Percentiles rank a stretch among this genome's conserved stretches.
Evolutionary conservation across 30 jellyfish, hydroid and myxozoan genomes (phyloP).

Genomic region (Hydractinia symbiolongicarpus): DNA sequence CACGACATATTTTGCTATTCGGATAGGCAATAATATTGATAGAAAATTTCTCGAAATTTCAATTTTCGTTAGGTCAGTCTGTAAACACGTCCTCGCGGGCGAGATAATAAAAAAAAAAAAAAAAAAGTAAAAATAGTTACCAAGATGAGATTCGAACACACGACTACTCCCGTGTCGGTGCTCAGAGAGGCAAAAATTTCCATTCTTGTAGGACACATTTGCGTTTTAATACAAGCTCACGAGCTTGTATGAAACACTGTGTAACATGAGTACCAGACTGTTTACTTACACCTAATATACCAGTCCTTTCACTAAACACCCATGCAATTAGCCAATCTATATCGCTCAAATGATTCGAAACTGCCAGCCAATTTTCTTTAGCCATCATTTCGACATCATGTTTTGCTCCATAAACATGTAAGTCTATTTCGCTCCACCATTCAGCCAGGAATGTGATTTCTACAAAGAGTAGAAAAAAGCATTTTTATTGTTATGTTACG

Average conservation of each 20-base stretch:
- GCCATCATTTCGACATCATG: slow-evolving; percentile 16
- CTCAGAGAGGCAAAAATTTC: background rate
- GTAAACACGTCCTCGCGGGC: no score
- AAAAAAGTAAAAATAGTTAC: no score
- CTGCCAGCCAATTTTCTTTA: slow-evolving; percentile 30
- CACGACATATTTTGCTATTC: no score
- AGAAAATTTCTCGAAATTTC: no score
- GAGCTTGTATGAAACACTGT: background rate
- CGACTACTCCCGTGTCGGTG: no score
- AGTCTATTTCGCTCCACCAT: slow-evolving; percentile 43
- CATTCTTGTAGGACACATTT: no score
- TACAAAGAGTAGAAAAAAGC: background rate
- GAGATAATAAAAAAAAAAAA: no score
- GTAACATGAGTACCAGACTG: background rate
- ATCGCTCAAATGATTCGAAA: slow-evolving; percentile 36
- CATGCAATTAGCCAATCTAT: slow-evolving; percentile 46
- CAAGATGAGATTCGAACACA: no score
- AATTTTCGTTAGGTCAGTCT: no score
- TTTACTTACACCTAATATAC: slow-evolving; percentile 27
- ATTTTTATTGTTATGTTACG: no score
- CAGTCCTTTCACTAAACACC: slow-evolving; percentile 31
- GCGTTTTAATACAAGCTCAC: no score
- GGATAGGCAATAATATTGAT: no score
- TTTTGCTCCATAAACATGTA: slow-evolving; percentile 21
- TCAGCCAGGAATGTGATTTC: slow-evolving; percentile 37